Base-by-base conservation (phyloP, 2,113 vertebrate genomes). In the Alectura lathami region DNA sequence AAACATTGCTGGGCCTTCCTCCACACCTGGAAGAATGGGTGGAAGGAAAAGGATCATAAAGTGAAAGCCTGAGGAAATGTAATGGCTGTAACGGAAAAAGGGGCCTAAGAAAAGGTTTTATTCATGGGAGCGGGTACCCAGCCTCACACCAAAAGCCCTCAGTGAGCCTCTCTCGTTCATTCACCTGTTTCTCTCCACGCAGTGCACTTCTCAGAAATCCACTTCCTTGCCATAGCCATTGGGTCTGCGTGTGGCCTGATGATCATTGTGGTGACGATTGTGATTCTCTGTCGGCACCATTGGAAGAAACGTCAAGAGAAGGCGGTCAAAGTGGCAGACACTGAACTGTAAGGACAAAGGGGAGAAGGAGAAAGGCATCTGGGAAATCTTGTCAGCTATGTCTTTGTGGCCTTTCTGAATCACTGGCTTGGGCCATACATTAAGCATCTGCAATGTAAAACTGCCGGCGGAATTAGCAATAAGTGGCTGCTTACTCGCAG, bases 151-250 rank as follows among this genome's bases (percentile, higher is more conserved):
- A 9, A 70, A 27, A 91, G 38, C 72, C 45, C 53, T 14, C 62
- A 23, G 34, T 4, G 56, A 3, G 18, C 32, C 21, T 32, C 72
- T 64, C 16, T 36, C 45, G 27, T 7, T 50, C 70, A 83, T 4
- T 10, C 17, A 9, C 14, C 27, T 81, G 32, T 93, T 94, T 89
- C 68, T 95, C 89, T 78, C 94, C 34, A 16, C 13, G 4, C 97
- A 99, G 99, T 98, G 40, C 98, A 67, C 5, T 98, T 99, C 97
- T 99, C 99, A 1, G 99, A 99, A 91, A 98, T 99, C 48, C 96
- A 98, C 34, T 97, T 98, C 75, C 97, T 99, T 95, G 97, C 95
- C 1, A 75, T 99, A 83, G 97, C 98, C 87, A 98, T 99, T 3
- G 99, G 98, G 7, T 98, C 98, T 2, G 98, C 98, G 8, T 98